These are phyloP conservation scores for Microtus oregoni DNA, from an alignment of 2,113 vertebrate genomes.

Conservation along the genomic window DNA sequence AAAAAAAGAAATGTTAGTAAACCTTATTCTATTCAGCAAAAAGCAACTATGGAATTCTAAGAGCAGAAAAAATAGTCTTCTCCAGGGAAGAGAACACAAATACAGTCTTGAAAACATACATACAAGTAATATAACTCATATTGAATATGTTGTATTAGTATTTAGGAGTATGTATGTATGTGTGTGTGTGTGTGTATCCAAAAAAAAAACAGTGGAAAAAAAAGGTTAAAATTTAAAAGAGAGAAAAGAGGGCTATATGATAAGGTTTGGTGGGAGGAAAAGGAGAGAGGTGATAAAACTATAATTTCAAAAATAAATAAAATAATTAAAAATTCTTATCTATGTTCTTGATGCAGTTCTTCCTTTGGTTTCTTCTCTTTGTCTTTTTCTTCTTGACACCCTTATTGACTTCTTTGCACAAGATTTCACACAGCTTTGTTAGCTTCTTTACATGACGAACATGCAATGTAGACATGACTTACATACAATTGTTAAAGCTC, in stretches of 20 bases:
- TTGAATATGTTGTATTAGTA: neutral
- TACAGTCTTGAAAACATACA: too few species aligned
- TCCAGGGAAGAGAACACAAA: too few species aligned
- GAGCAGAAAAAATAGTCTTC: neutral
- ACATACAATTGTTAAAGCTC: neutral
- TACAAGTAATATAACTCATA: too few species aligned
- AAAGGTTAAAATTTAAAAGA: neutral
- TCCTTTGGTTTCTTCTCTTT: neutral
- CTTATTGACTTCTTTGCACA: neutral
- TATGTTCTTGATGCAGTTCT: neutral
- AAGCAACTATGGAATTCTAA: neutral
- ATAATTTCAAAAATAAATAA: too few species aligned
- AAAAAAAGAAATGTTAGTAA: too few species aligned
- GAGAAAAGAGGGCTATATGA: too few species aligned
- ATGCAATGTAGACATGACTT: neutral
- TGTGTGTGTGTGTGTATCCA: too few species aligned
- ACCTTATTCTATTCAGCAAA: too few species aligned
- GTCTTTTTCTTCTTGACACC: accelerated
- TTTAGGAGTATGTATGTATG: too few species aligned
- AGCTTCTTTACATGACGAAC: neutral
- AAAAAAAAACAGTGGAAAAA: neutral
- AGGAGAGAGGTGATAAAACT: too few species aligned
- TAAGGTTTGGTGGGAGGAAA: too few species aligned
- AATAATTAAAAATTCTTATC: neutral
- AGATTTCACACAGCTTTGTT: neutral